These are phyloP conservation scores for Drosophila aldrichi DNA, from an alignment of 2,888 invertebrate species.

Conservation along the genomic window DNA sequence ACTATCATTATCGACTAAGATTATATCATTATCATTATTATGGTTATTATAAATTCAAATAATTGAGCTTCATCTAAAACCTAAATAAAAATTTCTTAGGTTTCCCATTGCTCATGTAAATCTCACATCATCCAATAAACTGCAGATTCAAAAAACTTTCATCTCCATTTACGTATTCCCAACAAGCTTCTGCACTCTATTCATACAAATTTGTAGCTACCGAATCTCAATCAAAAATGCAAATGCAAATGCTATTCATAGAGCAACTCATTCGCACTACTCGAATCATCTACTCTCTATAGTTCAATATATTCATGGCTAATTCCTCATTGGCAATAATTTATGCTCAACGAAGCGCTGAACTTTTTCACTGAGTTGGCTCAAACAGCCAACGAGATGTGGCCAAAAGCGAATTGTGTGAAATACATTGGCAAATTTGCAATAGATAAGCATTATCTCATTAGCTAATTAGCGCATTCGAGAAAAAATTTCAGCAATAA, in stretches of 20 bases:
- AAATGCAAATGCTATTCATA: neutral
- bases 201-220: neutral
- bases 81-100: too few relatives aligned
- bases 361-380: slow-evolving; percentile 16
- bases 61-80: neutral
- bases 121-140: neutral
- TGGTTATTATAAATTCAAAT: too few relatives aligned
- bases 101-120: neutral
- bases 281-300: neutral
- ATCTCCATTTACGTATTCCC: neutral
- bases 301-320: neutral
- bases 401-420: neutral
- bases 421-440: slow-evolving; percentile 63
- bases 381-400: neutral
- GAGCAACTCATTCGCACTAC: neutral
- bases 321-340: neutral
- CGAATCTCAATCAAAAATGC: slow-evolving; percentile 3
- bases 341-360: slow-evolving; percentile 21
- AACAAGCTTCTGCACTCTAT: neutral
- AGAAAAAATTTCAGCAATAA: slow-evolving; percentile 76
- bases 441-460: slow-evolving; percentile 80
- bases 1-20: too few relatives aligned
- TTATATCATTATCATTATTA: too few relatives aligned
- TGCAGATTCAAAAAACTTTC: neutral
- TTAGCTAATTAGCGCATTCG: slow-evolving; percentile 79